phyloP scores from a whole-genome alignment of 2,888 invertebrate species.

The Microplitis manilae region DNA sequence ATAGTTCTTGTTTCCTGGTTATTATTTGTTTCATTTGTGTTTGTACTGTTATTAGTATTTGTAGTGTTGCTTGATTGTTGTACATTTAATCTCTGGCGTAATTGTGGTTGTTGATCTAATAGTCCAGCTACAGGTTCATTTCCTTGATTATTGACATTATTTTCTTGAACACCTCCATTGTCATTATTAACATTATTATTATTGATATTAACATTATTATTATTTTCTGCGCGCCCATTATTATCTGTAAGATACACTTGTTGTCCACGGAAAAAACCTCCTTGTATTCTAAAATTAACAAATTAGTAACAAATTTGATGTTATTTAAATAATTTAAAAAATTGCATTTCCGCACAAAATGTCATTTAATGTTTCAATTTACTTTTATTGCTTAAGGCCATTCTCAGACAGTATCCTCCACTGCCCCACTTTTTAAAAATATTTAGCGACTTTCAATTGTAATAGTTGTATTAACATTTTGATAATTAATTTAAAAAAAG shows the following conservation, averaged over 20 bases:
- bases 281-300: slow-evolving; percentile 76
- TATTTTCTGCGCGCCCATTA: slow-evolving; percentile 57
- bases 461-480: too few relatives aligned
- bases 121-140: slow-evolving; percentile 51
- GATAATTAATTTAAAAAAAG: too few relatives aligned
- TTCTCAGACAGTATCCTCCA: too few relatives aligned
- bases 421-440: too few relatives aligned
- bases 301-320: neutral
- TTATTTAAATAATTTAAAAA: slow-evolving; percentile 20
- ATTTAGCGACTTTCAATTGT: neutral
- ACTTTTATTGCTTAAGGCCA: too few relatives aligned
- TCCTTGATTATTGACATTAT: slow-evolving; percentile 54
- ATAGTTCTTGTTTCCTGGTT: slow-evolving; percentile 63
- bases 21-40: slow-evolving; percentile 55
- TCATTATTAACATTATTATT: slow-evolving; percentile 48
- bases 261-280: slow-evolving; percentile 81
- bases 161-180: slow-evolving; percentile 21
- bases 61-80: slow-evolving; percentile 50
- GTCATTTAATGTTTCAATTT: too few relatives aligned
- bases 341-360: too few relatives aligned
- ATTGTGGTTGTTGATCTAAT: slow-evolving; percentile 52
- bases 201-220: slow-evolving; percentile 54
- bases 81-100: slow-evolving; percentile 47
- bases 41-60: slow-evolving; percentile 39
- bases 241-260: slow-evolving; percentile 57